These are phyloP conservation scores for Stegastes partitus DNA, from an alignment of 2,113 vertebrate species.

Conservation along the genomic window DNA sequence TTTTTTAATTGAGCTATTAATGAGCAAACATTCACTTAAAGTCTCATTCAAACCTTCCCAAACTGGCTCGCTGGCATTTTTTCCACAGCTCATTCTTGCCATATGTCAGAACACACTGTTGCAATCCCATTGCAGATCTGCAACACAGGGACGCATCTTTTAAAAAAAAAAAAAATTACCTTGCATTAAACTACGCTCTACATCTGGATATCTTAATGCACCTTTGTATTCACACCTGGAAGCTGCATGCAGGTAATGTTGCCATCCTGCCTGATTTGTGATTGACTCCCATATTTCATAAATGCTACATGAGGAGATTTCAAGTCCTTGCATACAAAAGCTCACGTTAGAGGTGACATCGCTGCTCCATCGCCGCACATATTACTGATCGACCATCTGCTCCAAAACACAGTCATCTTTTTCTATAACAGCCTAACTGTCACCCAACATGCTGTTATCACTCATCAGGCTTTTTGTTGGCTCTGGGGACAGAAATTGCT, in stretches of 20 bases:
- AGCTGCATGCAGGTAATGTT: background rate
- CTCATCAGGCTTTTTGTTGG: background rate
- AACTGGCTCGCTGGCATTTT: background rate
- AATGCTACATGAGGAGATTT: too few species aligned
- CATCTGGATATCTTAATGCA: background rate
- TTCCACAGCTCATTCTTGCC: constrained; percentile 16
- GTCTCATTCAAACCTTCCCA: background rate
- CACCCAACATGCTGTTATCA: background rate
- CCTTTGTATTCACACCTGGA: constrained; percentile 19
- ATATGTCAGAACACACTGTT: constrained; percentile 49
- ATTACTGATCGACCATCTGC: constrained; percentile 18
- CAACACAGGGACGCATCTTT: constrained; percentile 13
- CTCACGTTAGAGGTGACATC: background rate
- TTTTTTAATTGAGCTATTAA: constrained; percentile 39
- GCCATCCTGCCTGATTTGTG: background rate
- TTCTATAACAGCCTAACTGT: constrained; percentile 4
- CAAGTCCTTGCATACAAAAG: too few species aligned
- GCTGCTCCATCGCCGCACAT: constrained; percentile 2
- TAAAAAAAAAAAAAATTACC: too few species aligned
- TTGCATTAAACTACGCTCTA: constrained; percentile 7
- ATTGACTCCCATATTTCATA: too few species aligned
- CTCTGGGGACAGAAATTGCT: background rate
- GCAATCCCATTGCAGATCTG: constrained; percentile 32
- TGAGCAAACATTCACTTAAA: constrained; percentile 44
- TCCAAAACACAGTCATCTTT: background rate